phyloP scores from a whole-genome alignment of 1,140 invertebrate genomes.

The Vanessa atalanta region DNA sequence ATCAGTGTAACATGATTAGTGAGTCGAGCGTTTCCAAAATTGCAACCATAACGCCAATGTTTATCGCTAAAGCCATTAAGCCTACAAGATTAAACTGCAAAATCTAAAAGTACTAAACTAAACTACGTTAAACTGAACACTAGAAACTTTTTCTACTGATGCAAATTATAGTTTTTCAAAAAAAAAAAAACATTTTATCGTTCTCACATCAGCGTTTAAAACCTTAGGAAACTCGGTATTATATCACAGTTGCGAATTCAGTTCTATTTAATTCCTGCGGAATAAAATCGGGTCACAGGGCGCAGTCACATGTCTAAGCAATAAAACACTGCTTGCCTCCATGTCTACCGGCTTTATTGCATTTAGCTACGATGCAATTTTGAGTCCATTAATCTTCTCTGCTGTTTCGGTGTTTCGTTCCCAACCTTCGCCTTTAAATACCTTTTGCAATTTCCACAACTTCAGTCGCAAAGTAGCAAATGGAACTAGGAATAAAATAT shows the following conservation, averaged over 20 bases:
- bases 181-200: background rate
- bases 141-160: too few species aligned
- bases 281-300: constrained; percentile 42
- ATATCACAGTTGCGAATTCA: constrained; percentile 33
- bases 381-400: constrained; percentile 75
- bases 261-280: constrained; percentile 51
- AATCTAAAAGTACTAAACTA: background rate
- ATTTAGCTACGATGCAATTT: constrained; percentile 71
- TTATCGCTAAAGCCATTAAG: background rate
- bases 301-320: constrained; percentile 53
- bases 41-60: background rate
- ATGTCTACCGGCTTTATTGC: constrained; percentile 66
- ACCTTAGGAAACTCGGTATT: background rate
- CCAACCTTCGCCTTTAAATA: constrained; percentile 46
- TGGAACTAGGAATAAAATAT: constrained; percentile 7
- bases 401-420: constrained; percentile 61
- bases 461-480: constrained; percentile 2
- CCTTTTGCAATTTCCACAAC: constrained; percentile 42
- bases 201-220: background rate
- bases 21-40: constrained; percentile 7
- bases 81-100: background rate
- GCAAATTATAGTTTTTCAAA: background rate
- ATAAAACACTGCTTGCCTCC: constrained; percentile 58
- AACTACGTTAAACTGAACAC: background rate
- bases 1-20: constrained; percentile 4